Base-by-base conservation (phyloP, 2,113 vertebrate species). In the Gallinago undulata region DNA sequence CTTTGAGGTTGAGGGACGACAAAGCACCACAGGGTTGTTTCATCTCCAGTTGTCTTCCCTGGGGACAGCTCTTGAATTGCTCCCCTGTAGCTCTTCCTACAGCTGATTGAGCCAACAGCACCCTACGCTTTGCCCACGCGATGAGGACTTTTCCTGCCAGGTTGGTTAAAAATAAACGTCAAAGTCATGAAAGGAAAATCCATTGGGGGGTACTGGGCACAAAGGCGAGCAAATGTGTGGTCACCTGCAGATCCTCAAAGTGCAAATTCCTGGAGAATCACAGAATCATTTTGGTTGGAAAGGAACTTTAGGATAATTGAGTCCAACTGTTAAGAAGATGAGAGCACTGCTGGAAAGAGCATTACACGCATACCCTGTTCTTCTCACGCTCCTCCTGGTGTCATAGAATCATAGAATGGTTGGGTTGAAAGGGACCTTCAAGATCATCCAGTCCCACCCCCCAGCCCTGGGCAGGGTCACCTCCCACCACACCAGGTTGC, bases 111-210 rank as follows among this genome's bases (percentile, higher is more conserved):
- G 31, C 39, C 73, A 60, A 37, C 5, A 37, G 39, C 60, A 77
- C 22, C 28, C 12, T 27, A 18, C 0, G 0, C 25, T 21, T 21
- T 23, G 39, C 28, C 47, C n/a, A 39, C 1, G 2, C 1, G 2
- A 9, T 4, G 7, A 53, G 13, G 80, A 45, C 4, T 19, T 87
- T 83, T 17, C 41, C 56, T 48, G 15, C 7, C 19, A 53, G 23
- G 24, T 10, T 43, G 30, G 23, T 33, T 66, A 77, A 84, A 77
- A 81, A 37, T 7, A 62, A 85, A 4, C 18, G 33, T 14, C 48
- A 24, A 73, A 59, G 30, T 18, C 33, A 24, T 16, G 2, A 16
- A 45, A 76, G 56, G 27, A 81, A 81, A 83, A 72, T 16, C 41
- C 28, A 35, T 7, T 19, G 37, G 57, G 64, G 66, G 30, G 37